Evolutionary conservation across 2,113 vertebrate species (phyloP).

Genomic region (Aptenodytes forsteri): DNA sequence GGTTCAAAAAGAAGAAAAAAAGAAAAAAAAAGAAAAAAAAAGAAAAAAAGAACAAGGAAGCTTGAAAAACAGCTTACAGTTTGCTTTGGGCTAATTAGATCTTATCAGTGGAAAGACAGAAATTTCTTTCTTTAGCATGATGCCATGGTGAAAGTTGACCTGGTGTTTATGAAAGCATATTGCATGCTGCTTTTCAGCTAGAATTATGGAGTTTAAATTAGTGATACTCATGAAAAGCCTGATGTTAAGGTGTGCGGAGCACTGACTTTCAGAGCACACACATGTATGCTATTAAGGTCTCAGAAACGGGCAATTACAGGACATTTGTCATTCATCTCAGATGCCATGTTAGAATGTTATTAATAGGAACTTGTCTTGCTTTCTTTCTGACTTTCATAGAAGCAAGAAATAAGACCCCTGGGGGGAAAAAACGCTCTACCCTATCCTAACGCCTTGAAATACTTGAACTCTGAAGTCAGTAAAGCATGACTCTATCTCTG

Average conservation of each 20-base stretch:
- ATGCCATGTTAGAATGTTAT: constrained; percentile 24
- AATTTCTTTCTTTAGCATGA: constrained; percentile 16
- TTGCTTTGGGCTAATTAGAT: constrained; percentile 58
- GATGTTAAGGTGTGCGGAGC: background rate
- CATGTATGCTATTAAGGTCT: constrained; percentile 14
- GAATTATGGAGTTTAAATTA: background rate
- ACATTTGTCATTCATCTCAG: constrained; percentile 31
- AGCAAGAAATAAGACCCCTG: constrained; percentile 25
- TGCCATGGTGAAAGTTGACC: background rate
- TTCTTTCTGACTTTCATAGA: constrained; percentile 29
- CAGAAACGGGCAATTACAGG: background rate
- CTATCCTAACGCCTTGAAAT: constrained; percentile 14
- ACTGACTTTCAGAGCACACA: background rate
- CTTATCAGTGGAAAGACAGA: constrained; percentile 32
- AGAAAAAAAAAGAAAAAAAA: background rate
- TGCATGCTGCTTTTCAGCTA: background rate
- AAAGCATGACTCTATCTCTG: constrained; percentile 12
- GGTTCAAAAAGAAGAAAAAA: background rate
- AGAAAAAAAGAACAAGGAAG: background rate
- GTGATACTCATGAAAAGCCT: constrained; percentile 2
- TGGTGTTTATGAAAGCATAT: background rate
- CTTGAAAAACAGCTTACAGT: constrained; percentile 24
- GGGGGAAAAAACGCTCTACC: background rate
- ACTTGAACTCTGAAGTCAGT: constrained; percentile 54
- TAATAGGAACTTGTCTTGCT: constrained; percentile 30